phyloP scores from a whole-genome alignment of 2,797 vertebrate genomes.

The Mionectes olivaceus region DNA sequence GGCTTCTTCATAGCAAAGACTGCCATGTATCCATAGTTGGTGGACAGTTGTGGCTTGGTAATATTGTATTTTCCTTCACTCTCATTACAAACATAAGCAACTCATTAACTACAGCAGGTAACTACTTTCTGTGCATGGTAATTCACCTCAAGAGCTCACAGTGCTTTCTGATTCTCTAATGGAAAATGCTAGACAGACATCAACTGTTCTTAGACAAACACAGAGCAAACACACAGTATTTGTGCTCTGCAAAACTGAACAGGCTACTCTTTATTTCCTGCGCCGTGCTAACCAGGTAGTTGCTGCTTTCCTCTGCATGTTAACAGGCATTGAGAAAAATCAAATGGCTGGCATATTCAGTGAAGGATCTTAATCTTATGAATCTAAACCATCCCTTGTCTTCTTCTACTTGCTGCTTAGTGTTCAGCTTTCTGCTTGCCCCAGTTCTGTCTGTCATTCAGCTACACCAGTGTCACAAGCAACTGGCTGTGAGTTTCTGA shows the following conservation, averaged over 20 bases:
- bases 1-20: not conserved
- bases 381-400: not conserved
- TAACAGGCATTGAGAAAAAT: not conserved
- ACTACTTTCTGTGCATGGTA: not conserved
- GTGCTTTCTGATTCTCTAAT: not conserved
- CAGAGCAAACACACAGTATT: not conserved
- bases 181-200: not conserved
- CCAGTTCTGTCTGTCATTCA: not conserved
- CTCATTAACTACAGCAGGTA: not conserved
- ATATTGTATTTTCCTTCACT: not conserved
- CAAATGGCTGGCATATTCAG: not conserved
- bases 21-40: not conserved
- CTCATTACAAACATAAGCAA: not conserved
- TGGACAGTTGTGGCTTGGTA: not conserved
- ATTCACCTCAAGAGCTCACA: not conserved
- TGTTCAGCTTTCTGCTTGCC: not conserved
- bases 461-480: not conserved
- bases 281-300: not conserved
- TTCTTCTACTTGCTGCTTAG: not conserved
- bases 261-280: not conserved
- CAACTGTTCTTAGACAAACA: not conserved
- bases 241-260: not conserved
- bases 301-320: not conserved
- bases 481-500: not conserved
- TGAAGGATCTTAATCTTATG: not conserved